Conservation (phyloP, 2,113 vertebrate species). For the Panthera tigris region DNA sequence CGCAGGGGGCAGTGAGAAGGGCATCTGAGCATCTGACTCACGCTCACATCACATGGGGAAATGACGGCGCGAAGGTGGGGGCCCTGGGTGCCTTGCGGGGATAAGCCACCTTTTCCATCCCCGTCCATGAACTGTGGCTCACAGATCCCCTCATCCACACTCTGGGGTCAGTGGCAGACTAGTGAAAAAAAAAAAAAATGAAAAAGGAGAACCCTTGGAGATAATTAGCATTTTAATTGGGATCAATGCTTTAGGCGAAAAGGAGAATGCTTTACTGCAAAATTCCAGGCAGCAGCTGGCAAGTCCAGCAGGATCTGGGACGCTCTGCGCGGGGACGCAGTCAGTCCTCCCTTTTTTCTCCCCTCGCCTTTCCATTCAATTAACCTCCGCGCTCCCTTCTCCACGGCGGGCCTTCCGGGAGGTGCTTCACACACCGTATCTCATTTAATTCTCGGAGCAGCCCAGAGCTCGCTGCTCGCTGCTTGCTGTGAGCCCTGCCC, state of each 20-base stretch:
- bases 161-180: constrained; percentile 48
- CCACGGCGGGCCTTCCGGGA: accelerated
- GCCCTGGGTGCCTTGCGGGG: neutral
- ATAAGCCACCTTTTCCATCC: neutral
- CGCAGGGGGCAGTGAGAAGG: accelerated
- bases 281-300: constrained; percentile 30
- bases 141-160: neutral
- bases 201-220: constrained; percentile 34
- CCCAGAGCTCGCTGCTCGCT: neutral
- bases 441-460: neutral
- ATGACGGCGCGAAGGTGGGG: accelerated
- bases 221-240: constrained; percentile 76
- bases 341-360: neutral
- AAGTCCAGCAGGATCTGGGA: neutral
- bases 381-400: neutral
- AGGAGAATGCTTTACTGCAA: neutral
- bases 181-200: neutral
- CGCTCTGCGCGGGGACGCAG: neutral
- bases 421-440: accelerated
- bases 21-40: accelerated
- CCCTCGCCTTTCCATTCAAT: neutral
- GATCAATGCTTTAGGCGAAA: constrained; percentile 57
- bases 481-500: neutral
- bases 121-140: neutral
- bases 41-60: too few species aligned